Evolutionary conservation across 2,113 vertebrate species (phyloP).

Genomic region (Probosciger aterrimus): DNA sequence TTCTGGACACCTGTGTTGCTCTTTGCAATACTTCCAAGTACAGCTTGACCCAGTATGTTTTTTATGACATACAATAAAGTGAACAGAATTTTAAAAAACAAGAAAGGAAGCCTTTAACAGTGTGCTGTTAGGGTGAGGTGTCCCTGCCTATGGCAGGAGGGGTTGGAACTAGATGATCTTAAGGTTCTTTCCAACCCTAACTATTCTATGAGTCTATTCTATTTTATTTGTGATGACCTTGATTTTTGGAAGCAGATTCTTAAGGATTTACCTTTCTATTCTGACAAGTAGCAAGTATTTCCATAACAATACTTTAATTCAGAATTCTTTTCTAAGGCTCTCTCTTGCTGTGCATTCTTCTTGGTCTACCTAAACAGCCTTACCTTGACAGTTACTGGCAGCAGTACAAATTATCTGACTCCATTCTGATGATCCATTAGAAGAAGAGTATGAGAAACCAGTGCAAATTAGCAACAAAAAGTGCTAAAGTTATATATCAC

Average conservation of each 20-base stretch:
- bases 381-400: constrained; percentile 44
- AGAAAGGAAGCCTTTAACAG: background rate
- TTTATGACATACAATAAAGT: background rate
- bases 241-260: background rate
- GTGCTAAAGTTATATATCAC: constrained; percentile 32
- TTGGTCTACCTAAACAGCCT: background rate
- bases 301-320: background rate
- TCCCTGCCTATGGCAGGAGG: background rate
- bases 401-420: constrained; percentile 28
- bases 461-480: constrained; percentile 49
- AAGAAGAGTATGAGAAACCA: constrained; percentile 47
- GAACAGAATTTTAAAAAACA: background rate
- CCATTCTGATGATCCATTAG: constrained; percentile 35
- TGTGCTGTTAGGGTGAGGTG: background rate
- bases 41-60: background rate
- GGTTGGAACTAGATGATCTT: background rate
- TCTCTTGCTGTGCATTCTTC: background rate
- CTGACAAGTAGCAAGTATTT: background rate
- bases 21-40: background rate
- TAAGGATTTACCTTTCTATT: background rate
- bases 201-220: background rate
- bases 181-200: background rate
- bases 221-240: background rate
- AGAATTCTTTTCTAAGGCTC: background rate
- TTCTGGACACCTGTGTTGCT: background rate